Conservation (phyloP, 2,888 invertebrate genomes). For the Trichopoda pennipes region DNA sequence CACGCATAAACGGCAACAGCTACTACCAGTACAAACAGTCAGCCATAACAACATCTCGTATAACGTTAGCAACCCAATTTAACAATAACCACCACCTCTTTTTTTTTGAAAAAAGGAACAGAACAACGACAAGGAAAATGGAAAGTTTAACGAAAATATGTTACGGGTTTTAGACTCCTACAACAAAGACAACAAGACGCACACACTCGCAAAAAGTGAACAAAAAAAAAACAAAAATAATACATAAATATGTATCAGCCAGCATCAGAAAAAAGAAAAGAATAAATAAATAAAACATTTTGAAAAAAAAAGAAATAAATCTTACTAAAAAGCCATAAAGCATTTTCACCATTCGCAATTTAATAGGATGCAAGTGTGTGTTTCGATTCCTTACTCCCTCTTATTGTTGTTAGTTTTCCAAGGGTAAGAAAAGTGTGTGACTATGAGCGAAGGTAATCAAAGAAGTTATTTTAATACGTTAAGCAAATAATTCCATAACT, state of each 20-base stretch:
- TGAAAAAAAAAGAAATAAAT: constrained; percentile 80
- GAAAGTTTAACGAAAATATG: constrained; percentile 68
- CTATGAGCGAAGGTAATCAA: constrained; percentile 5
- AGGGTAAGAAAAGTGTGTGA: constrained; percentile 36
- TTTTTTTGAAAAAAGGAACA: constrained; percentile 28
- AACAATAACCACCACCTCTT: constrained; percentile 44
- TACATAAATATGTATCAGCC: constrained; percentile 72
- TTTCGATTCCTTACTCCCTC: constrained; percentile 21
- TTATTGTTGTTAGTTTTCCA: constrained; percentile 32
- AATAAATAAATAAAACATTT: constrained; percentile 78
- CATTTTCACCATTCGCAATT: constrained; percentile 80
- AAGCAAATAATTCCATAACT: too few species aligned
- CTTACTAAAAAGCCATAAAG: constrained; percentile 81
- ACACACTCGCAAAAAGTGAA: constrained; percentile 66
- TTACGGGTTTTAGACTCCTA: constrained; percentile 67
- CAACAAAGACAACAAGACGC: constrained; percentile 49
- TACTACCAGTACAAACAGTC: constrained; percentile 17
- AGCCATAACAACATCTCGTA: constrained; percentile 35
- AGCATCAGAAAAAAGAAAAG: constrained; percentile 73
- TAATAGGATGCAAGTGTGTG: constrained; percentile 74
- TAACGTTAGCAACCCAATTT: constrained; percentile 33
- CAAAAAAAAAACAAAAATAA: constrained; percentile 55
- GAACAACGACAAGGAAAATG: constrained; percentile 57
- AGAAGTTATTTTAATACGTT: background rate
- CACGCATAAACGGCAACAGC: constrained; percentile 35